A percentile compares a stretch with the other conserved stretches of the same genome.
Conservation (phyloP, 2,113 vertebrate genomes). For the Phalacrocorax brasilianus region DNA sequence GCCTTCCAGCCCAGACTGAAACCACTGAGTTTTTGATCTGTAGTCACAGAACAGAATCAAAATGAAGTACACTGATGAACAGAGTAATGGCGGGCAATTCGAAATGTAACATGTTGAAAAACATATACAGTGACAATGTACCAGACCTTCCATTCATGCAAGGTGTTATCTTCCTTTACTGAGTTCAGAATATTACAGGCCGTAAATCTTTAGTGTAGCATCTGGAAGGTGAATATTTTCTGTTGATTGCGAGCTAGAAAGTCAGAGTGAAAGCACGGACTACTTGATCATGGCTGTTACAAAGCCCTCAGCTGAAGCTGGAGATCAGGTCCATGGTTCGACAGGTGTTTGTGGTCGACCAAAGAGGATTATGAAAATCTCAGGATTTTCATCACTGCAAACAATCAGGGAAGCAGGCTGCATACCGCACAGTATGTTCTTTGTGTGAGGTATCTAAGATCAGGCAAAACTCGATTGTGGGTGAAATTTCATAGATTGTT, state of each 20-base stretch:
- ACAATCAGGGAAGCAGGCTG: not conserved
- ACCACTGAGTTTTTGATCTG: not conserved
- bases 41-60: not conserved
- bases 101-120: not conserved
- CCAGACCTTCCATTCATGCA: not conserved
- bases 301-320: not conserved
- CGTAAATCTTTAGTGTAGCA: not conserved
- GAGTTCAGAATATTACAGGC: not conserved
- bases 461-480: not conserved
- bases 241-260: not conserved
- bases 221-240: not conserved
- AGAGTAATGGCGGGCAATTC: not conserved
- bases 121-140: fast-evolving
- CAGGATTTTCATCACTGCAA: not conserved
- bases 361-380: not conserved
- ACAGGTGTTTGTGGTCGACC: not conserved
- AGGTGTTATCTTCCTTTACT: not conserved
- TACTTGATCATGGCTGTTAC: not conserved
- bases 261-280: not conserved
- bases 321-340: not conserved
- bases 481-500: not conserved
- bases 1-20: not conserved
- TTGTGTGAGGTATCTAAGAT: not conserved
- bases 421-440: not conserved
- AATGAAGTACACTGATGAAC: not conserved